Conservation (phyloP, 1,140 invertebrate species). For the Sesamia nonagrioides region DNA sequence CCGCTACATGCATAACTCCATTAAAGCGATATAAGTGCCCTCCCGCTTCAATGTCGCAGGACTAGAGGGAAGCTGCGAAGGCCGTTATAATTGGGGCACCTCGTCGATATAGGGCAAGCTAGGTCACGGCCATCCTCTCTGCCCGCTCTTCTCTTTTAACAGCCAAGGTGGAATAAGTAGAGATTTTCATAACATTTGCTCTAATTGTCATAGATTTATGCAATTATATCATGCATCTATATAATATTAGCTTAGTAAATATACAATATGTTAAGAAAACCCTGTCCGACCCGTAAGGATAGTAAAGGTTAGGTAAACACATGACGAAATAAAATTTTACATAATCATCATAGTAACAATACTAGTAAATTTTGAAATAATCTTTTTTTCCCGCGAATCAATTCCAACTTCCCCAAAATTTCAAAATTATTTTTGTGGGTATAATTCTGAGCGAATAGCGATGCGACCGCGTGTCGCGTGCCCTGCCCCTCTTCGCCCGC, state of each 20-base stretch:
- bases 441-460: too few species aligned
- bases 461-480: too few species aligned
- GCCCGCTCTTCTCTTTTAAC: conserved; percentile 47
- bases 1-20: conserved; percentile 9
- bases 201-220: conserved; percentile 4
- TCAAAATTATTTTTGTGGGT: too few species aligned
- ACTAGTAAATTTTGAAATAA: too few species aligned
- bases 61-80: conserved; percentile 62
- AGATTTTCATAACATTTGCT: conserved; percentile 22
- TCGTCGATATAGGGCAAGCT: conserved; percentile 71
- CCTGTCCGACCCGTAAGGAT: too few species aligned
- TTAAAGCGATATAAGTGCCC: conserved; percentile 31
- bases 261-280: too few species aligned
- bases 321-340: too few species aligned
- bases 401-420: too few species aligned
- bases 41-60: conserved; percentile 60
- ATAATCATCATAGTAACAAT: too few species aligned
- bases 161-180: neutral
- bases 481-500: too few species aligned
- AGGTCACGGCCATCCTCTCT: conserved; percentile 72
- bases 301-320: too few species aligned
- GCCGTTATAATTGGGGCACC: conserved; percentile 79
- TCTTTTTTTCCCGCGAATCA: too few species aligned
- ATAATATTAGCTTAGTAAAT: neutral
- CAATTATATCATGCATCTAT: neutral